Percentiles rank a stretch among this genome's conserved stretches.
These are phyloP conservation scores for Thamnophis sirtalis DNA, from an alignment of 2,113 vertebrate genomes.

Conservation along the genomic window DNA sequence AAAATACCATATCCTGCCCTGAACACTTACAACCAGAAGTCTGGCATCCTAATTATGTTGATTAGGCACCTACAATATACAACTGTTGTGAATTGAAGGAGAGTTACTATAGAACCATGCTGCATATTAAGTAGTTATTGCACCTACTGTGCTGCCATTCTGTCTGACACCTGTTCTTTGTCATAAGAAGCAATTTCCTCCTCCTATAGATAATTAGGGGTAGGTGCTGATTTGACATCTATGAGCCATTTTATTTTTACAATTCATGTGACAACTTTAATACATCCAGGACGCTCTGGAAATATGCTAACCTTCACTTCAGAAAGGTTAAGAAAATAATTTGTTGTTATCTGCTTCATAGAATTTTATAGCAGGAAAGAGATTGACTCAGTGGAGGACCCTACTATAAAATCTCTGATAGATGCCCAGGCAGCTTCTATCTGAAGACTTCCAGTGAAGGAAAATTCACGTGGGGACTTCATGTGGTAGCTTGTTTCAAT, in stretches of 20 bases:
- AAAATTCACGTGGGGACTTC: not conserved
- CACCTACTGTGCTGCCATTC: not conserved
- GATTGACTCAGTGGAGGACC: not conserved
- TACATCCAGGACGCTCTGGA: not conserved
- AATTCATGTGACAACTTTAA: not conserved
- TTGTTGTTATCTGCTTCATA: not conserved
- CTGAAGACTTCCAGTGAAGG: not conserved
- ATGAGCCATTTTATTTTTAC: not conserved
- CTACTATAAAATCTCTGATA: not conserved
- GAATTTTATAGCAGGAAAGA: not conserved
- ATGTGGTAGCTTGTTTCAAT: not conserved
- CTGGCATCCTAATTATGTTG: slow-evolving; percentile 3
- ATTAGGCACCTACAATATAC: not conserved
- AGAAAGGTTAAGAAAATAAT: not conserved
- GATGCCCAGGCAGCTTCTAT: not conserved
- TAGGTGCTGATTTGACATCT: not conserved
- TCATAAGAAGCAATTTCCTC: slow-evolving; percentile 16
- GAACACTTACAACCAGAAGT: not conserved
- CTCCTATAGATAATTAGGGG: slow-evolving; percentile 32
- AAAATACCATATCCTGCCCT: not conserved
- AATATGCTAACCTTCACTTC: not conserved
- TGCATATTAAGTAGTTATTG: not conserved
- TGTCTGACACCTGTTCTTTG: slow-evolving; percentile 24
- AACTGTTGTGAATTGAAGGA: not conserved
- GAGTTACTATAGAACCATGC: not conserved